Conservation (phyloP, 1,140 invertebrate genomes). For the Drosophila kanapiae region DNA sequence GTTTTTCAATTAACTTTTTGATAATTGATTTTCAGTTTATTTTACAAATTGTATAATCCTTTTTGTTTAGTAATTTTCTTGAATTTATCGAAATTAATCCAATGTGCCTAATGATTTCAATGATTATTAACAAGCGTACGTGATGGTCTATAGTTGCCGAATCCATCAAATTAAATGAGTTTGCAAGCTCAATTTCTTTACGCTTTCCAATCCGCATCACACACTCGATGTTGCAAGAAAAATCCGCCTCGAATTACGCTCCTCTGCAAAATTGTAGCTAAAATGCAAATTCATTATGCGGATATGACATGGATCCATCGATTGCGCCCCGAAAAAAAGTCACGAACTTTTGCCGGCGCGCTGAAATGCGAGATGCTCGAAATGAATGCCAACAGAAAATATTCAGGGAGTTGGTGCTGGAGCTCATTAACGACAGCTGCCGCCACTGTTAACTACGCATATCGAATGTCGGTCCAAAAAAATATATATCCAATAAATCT, state of each 20-base stretch:
- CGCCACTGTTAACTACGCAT: conserved; percentile 27
- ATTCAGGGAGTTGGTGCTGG: conserved; percentile 7
- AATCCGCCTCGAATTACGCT: conserved; percentile 24
- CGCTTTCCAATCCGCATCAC: conserved; percentile 2
- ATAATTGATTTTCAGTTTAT: neutral
- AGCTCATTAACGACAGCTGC: conserved; percentile 43
- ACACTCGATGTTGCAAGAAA: conserved; percentile 24
- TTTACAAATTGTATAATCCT: neutral
- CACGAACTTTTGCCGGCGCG: conserved; percentile 25
- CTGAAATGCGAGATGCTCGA: conserved; percentile 38
- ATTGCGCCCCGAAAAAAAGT: conserved; percentile 14
- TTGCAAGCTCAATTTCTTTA: conserved; percentile 16
- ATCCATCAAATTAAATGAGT: conserved; percentile 40
- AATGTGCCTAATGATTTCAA: neutral
- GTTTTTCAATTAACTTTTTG: neutral
- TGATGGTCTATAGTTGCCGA: conserved; percentile 5
- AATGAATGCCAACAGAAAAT: neutral
- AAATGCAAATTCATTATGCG: conserved; percentile 51
- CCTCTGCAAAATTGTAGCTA: conserved; percentile 32
- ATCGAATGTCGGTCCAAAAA: conserved; percentile 14
- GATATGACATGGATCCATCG: conserved; percentile 36
- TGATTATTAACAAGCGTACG: conserved; percentile 1
- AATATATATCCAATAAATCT: conserved; percentile 32
- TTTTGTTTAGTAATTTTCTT: too few relatives aligned
- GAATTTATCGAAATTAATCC: neutral